A percentile compares a stretch with the other conserved stretches of the same genome.
Conservation (phyloP, 2,888 invertebrate species). For the Pseudanteris insignis region DNA sequence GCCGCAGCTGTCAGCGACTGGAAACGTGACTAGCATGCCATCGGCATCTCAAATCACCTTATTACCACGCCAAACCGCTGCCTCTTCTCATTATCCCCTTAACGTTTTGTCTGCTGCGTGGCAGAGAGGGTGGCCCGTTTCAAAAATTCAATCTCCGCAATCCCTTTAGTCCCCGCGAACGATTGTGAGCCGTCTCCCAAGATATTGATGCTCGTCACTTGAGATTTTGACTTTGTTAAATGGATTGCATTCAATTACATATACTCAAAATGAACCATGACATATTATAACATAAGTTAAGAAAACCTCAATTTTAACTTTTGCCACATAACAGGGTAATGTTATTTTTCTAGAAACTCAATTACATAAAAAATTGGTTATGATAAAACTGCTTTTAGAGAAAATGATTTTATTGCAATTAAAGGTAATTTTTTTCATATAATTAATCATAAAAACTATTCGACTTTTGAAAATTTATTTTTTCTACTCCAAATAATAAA, state of each 20-base stretch:
- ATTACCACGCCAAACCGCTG: conserved; percentile 60
- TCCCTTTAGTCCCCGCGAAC: conserved; percentile 43
- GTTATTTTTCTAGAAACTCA: too few species aligned
- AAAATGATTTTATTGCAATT: too few species aligned
- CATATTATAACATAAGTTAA: too few species aligned
- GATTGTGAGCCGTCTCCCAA: conserved; percentile 34
- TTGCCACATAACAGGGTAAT: too few species aligned
- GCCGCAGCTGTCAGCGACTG: conserved; percentile 66
- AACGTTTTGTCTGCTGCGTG: conserved; percentile 56
- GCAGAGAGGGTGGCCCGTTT: conserved; percentile 50
- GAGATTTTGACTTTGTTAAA: background rate
- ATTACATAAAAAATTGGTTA: too few species aligned
- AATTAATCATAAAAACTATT: too few species aligned
- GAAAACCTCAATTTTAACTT: too few species aligned
- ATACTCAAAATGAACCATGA: too few species aligned
- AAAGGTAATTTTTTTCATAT: too few species aligned
- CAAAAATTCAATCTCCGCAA: conserved; percentile 59
- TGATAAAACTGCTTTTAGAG: too few species aligned
- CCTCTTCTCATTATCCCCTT: conserved; percentile 62
- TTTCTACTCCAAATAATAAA: too few species aligned
- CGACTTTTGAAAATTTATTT: too few species aligned
- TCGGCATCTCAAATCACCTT: conserved; percentile 59
- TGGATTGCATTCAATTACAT: conserved; percentile 4
- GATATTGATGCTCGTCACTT: conserved; percentile 13
- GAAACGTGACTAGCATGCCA: conserved; percentile 66